phyloP scores from a whole-genome alignment of 2,888 invertebrate species.

The Troilus luridus region DNA sequence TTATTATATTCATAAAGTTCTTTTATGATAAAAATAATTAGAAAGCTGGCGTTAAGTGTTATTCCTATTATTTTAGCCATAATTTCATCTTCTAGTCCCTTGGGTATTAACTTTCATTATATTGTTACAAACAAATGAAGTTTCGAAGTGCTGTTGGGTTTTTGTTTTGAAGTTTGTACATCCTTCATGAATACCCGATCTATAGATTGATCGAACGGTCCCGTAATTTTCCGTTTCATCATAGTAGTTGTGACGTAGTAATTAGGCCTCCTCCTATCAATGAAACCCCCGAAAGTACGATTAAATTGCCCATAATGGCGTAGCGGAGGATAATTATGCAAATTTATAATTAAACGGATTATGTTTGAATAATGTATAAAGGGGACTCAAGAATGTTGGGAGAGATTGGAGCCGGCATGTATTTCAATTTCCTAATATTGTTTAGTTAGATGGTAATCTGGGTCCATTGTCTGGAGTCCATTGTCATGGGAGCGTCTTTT shows the following conservation, averaged over 20 bases:
- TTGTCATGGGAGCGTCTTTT: constrained; percentile 41
- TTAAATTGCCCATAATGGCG: constrained; percentile 11
- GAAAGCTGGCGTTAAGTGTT: neutral
- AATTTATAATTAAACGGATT: constrained; percentile 21
- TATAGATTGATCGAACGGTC: neutral
- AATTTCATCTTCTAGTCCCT: neutral
- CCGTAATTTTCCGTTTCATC: neutral
- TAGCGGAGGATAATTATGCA: neutral
- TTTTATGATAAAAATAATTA: neutral
- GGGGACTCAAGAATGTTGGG: neutral
- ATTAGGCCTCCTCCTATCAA: neutral
- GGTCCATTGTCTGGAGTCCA: neutral
- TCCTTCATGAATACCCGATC: neutral
- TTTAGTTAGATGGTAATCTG: constrained; percentile 35
- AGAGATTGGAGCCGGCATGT: neutral
- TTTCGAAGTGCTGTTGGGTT: neutral
- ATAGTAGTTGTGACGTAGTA: neutral
- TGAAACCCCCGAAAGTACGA: neutral
- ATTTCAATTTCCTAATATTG: constrained; percentile 43
- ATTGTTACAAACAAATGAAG: no score
- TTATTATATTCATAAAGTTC: neutral
- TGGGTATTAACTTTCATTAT: neutral
- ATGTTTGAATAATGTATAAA: constrained; percentile 26
- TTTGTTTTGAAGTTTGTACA: neutral
- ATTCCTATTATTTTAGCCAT: neutral